Percentiles rank a stretch among this genome's conserved stretches.
phyloP scores from a whole-genome alignment of 2,113 vertebrate genomes.

The Podocnemis expansa region DNA sequence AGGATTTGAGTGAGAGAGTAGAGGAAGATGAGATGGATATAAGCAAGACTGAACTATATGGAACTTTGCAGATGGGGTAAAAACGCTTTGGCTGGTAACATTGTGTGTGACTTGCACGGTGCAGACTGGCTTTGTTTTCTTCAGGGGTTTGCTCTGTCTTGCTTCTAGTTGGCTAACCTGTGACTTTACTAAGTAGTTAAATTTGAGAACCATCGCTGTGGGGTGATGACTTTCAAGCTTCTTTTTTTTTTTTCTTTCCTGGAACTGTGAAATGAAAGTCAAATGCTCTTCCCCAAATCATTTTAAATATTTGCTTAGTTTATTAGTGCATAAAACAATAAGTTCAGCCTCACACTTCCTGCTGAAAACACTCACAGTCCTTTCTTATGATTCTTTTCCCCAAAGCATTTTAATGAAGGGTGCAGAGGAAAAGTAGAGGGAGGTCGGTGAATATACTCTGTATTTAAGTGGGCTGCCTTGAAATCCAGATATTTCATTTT shows the following conservation, averaged over 20 bases:
- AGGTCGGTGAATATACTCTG: background rate
- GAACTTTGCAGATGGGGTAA: background rate
- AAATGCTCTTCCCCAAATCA: background rate
- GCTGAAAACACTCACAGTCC: background rate
- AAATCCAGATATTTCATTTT: background rate
- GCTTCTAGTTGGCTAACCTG: background rate
- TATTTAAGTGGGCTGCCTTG: background rate
- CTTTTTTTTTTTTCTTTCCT: background rate
- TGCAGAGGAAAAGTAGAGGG: background rate
- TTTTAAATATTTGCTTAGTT: background rate
- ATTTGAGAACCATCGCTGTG: background rate
- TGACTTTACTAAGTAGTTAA: background rate
- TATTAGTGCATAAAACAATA: background rate
- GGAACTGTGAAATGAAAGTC: background rate
- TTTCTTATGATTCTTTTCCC: background rate
- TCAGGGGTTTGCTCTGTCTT: background rate
- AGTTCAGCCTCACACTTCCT: background rate
- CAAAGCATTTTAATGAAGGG: background rate
- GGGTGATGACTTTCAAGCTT: background rate
- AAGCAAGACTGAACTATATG: slow-evolving; percentile 4
- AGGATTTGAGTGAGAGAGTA: background rate
- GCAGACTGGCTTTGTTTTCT: background rate
- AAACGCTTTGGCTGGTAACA: background rate
- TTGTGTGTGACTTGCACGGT: background rate
- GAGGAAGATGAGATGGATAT: background rate